Conservation (phyloP, 1,140 invertebrate genomes). For the Drosophila oshimai region DNA sequence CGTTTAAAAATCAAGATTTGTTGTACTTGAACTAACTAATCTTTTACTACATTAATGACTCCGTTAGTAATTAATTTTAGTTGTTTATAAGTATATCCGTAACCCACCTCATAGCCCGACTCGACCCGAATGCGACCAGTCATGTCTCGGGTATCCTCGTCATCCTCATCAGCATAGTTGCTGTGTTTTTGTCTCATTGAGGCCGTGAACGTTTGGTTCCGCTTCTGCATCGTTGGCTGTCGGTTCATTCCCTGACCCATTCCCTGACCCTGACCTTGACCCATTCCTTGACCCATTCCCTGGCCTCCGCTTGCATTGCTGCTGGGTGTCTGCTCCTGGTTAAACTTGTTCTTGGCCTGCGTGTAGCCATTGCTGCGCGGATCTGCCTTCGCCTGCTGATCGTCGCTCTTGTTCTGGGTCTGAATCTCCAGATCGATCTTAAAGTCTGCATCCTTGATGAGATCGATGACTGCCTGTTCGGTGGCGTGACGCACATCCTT, state of each 20-base stretch:
- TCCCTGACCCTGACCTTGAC: constrained; percentile 14
- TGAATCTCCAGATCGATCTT: constrained; percentile 96
- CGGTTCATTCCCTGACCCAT: constrained; percentile 20
- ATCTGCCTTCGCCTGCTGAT: constrained; percentile 50
- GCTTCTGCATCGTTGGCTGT: constrained; percentile 54
- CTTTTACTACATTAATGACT: no score
- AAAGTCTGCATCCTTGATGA: constrained; percentile 95
- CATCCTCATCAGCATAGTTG: constrained; percentile 84
- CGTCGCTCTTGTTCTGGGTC: constrained; percentile 85
- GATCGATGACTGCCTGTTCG: constrained; percentile 97
- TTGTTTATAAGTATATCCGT: no score
- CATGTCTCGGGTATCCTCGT: constrained; percentile 88
- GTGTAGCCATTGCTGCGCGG: constrained; percentile 69
- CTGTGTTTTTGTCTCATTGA: constrained; percentile 77
- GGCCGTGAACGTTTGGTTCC: constrained; percentile 60
- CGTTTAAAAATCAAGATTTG: no score
- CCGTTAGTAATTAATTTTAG: no score
- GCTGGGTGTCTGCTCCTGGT: constrained; percentile 57
- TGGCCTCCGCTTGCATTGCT: constrained; percentile 32
- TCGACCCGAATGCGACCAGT: constrained; percentile 91
- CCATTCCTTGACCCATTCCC: constrained; percentile 13
- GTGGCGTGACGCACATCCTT: constrained; percentile 94
- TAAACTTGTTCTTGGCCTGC: constrained; percentile 71
- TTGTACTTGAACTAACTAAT: no score
- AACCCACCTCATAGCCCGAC: constrained; percentile 88